phyloP scores from a whole-genome alignment of 2,888 invertebrate species.

The Synergus itoensis region DNA sequence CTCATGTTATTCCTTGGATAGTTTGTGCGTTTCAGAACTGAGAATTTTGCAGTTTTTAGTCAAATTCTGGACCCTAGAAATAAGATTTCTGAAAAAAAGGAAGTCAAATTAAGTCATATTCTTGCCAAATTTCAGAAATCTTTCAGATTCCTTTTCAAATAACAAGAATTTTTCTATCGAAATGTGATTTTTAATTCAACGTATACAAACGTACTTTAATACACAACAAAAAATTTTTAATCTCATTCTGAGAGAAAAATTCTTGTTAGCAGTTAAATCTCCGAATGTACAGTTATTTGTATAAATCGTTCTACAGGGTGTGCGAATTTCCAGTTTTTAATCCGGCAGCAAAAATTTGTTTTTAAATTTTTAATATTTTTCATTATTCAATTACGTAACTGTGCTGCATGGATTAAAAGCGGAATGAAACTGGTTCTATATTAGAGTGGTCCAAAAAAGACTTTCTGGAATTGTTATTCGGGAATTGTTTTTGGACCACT shows the following conservation, averaged over 20 bases:
- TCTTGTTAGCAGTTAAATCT: not conserved
- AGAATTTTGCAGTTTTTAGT: too few species aligned
- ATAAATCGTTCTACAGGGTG: slow-evolving; percentile 39
- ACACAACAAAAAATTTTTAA: not conserved
- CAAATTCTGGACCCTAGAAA: too few species aligned
- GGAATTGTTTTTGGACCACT: slow-evolving; percentile 4
- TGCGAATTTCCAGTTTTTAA: slow-evolving; percentile 15
- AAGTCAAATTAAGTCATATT: too few species aligned
- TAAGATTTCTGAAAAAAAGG: too few species aligned
- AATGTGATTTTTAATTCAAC: too few species aligned
- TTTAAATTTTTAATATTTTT: not conserved
- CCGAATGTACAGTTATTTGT: slow-evolving; percentile 13
- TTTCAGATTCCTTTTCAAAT: too few species aligned
- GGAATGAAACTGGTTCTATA: not conserved
- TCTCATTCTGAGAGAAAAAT: not conserved
- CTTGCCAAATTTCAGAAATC: too few species aligned
- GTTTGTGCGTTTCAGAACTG: too few species aligned
- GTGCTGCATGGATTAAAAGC: slow-evolving; percentile 16
- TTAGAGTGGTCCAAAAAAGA: not conserved
- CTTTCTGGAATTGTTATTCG: not conserved
- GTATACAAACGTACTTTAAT: too few species aligned
- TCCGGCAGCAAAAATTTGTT: not conserved
- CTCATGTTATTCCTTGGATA: not conserved
- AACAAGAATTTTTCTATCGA: too few species aligned
- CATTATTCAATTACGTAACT: not conserved